phyloP scores from a whole-genome alignment of 2,797 vertebrate genomes.

The Pantherophis vulpinus region DNA sequence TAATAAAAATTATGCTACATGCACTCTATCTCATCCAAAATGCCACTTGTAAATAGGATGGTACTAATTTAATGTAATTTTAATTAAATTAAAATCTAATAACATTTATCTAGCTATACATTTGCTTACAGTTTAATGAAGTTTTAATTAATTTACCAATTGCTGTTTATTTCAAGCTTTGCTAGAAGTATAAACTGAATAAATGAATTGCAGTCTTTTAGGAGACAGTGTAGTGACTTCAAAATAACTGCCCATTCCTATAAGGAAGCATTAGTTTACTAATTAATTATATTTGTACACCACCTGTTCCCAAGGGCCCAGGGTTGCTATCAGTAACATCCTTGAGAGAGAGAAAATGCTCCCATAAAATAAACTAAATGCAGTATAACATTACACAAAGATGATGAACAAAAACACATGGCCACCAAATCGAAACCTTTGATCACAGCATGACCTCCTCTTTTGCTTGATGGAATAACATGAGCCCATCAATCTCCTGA shows the following conservation, averaged over 20 bases:
- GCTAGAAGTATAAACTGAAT: conserved; percentile 7
- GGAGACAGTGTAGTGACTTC: neutral
- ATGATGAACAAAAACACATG: neutral
- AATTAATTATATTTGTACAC: neutral
- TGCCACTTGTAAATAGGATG: neutral
- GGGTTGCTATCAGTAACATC: neutral
- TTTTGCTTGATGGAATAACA: neutral
- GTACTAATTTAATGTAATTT: neutral
- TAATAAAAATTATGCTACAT: neutral
- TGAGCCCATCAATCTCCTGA: neutral
- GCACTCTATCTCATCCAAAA: neutral
- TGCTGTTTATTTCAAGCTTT: conserved; percentile 2
- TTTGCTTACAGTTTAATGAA: conserved; percentile 4
- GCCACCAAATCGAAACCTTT: neutral
- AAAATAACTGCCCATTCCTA: neutral
- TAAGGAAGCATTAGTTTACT: neutral
- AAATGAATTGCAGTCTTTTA: conserved; percentile 1
- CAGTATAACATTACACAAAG: neutral
- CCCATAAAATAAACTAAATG: neutral
- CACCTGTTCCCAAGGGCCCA: neutral
- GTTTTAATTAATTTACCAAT: conserved; percentile 28
- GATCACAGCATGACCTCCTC: neutral
- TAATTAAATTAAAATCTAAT: conserved; percentile 25
- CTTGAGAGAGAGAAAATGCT: neutral
- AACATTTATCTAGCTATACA: conserved; percentile 8